These are phyloP conservation scores for Tympanoctomys barrerae DNA, from an alignment of 2,797 vertebrate species.

Conservation along the genomic window DNA sequence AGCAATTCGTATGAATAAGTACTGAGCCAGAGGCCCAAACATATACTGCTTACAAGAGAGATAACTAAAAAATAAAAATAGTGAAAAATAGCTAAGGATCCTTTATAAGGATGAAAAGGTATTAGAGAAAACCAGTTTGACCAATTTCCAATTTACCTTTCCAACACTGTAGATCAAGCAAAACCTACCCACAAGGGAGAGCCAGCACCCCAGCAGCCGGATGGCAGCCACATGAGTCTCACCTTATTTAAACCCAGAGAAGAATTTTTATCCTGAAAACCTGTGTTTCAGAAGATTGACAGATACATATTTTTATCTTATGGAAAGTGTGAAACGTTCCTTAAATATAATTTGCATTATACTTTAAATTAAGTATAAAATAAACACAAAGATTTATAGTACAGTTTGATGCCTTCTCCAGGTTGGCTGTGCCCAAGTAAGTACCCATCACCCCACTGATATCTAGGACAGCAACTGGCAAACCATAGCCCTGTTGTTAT, in stretches of 20 bases:
- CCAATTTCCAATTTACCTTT: neutral
- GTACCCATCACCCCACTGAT: neutral
- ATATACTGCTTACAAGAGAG: neutral
- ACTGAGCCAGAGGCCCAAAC: slow-evolving; percentile 3
- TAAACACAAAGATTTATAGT: slow-evolving; percentile 29
- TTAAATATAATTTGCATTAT: slow-evolving; percentile 61
- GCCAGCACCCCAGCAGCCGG: neutral
- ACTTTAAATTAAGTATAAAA: slow-evolving; percentile 63
- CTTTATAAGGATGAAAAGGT: neutral
- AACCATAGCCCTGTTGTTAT: neutral
- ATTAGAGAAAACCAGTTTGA: neutral
- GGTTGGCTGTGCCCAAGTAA: neutral
- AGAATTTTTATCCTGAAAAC: slow-evolving; percentile 52
- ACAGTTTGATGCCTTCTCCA: slow-evolving; percentile 14
- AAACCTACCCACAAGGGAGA: neutral
- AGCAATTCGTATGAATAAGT: slow-evolving; percentile 5
- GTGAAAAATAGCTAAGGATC: neutral
- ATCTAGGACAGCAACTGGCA: slow-evolving; percentile 32
- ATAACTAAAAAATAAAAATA: neutral
- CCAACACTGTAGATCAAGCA: neutral
- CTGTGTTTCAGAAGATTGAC: slow-evolving; percentile 29
- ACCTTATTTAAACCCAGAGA: slow-evolving; percentile 60
- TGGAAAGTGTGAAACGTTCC: slow-evolving; percentile 52
- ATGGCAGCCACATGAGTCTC: neutral
- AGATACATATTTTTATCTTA: slow-evolving; percentile 47